Evolutionary conservation across 2,113 vertebrate species (phyloP), one percentile per base, ranked within the genome.

Genomic region (Tauraco erythrolophus): DNA sequence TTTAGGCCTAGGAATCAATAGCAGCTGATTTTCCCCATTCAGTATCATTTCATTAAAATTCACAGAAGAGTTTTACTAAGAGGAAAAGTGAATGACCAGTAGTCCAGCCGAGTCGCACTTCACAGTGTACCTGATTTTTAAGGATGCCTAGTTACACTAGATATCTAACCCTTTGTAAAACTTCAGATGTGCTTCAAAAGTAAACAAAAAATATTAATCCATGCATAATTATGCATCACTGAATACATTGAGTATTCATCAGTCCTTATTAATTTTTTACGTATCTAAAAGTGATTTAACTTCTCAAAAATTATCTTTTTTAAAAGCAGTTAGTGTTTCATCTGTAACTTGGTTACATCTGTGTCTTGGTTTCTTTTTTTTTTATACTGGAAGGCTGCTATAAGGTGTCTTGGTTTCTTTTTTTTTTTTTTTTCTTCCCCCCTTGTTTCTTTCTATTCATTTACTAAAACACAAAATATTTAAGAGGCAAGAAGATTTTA

Each of bases 171-270:
- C 83, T 96, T 17, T 94, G 53, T 79, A 94, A 94, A 23, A 75
- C 91, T 97, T 97, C 65, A 95, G 81, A 88, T 90, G 96, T 95
- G 70, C 88, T 96, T 96, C 91, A 96, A 85, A 97, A 96, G 91
- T 96, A 95, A 95, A 92, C 77, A 94, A 61, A n/a, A 96, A 97
- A 66, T 95, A 84, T 91, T 68, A 95, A 69, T 84, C 33, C 87
- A 43, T 79, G 83, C 48, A 88, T 54, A 84, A 92, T 75, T 92
- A 64, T 65, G 61, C 57, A 78, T 77, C 50, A 75, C 83, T 82
- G 77, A 91, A 78, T 64, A 91, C 27, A 64, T 24, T 61, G 87
- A 68, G 80, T 77, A 81, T 94, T 96, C 62, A 76, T 68, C 69
- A 86, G 15, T 74, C 72, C 31, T 77, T 69, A 72, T 46, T n/a